Conservation (phyloP, 2,888 invertebrate species). For the Odontocerum albicorne region DNA sequence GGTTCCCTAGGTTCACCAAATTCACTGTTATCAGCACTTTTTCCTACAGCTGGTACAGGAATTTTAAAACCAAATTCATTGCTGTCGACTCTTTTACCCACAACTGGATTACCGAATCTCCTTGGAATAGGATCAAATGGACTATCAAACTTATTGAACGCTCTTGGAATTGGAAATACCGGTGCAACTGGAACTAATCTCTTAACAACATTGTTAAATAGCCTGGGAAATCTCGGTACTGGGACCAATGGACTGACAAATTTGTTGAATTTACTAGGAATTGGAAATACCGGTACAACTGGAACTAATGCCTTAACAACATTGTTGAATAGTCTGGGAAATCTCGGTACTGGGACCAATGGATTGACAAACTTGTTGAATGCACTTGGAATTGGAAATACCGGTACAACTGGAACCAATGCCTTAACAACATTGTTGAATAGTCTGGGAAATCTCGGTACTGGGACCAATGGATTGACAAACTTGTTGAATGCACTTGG, state of each 20-base stretch:
- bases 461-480: constrained; percentile 1
- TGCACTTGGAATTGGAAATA: neutral
- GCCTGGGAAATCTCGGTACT: neutral
- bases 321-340: neutral
- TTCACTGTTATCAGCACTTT: no score
- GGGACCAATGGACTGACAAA: neutral
- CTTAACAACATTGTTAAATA: neutral
- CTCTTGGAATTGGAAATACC: neutral
- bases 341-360: neutral
- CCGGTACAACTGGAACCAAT: neutral
- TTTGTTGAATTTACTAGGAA: neutral
- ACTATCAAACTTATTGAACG: neutral
- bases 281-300: neutral
- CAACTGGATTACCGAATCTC: no score
- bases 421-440: neutral
- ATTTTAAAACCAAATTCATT: no score
- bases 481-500: constrained; percentile 4
- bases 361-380: neutral
- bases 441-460: neutral
- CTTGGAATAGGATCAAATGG: constrained; percentile 1
- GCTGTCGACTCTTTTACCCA: no score
- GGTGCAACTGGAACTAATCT: neutral
- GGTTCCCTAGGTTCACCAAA: no score
- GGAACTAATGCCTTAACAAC: neutral
- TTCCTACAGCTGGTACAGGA: no score